Evolutionary conservation across 1,140 invertebrate genomes (phyloP).

Genomic region (Lepidurus arcticus): DNA sequence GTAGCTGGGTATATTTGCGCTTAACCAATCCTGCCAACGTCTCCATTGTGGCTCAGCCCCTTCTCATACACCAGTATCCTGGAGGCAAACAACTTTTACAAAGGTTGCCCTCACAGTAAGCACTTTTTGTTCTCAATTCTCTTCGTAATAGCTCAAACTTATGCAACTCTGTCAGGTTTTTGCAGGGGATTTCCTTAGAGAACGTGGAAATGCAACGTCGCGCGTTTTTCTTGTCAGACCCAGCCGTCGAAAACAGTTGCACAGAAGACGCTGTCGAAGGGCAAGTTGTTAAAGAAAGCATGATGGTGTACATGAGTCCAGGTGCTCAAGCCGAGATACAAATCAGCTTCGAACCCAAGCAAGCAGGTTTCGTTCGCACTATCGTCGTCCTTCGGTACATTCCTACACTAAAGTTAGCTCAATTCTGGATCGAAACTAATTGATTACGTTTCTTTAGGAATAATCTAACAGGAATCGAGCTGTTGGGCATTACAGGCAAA

Average conservation of each 20-base stretch:
- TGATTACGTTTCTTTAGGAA: slow-evolving; percentile 58
- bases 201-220: neutral
- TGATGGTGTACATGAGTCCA: slow-evolving; percentile 49
- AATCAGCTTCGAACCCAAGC: slow-evolving; percentile 50
- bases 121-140: slow-evolving; percentile 7
- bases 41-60: slow-evolving; percentile 55
- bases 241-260: slow-evolving; percentile 1
- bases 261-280: slow-evolving; percentile 29
- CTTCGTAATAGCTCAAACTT: too few relatives aligned
- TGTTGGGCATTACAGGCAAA: slow-evolving; percentile 69
- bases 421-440: neutral
- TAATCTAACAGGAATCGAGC: slow-evolving; percentile 88
- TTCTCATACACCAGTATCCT: slow-evolving; percentile 52
- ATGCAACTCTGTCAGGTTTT: neutral
- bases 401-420: neutral
- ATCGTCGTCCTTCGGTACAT: neutral
- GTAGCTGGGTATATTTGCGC: slow-evolving; percentile 56
- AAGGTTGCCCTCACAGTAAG: slow-evolving; percentile 36
- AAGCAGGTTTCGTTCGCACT: slow-evolving; percentile 46
- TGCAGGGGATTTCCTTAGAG: slow-evolving; percentile 23
- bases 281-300: slow-evolving; percentile 39
- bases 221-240: slow-evolving; percentile 24
- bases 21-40: slow-evolving; percentile 55
- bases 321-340: slow-evolving; percentile 48
- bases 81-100: slow-evolving; percentile 24